Conservation (phyloP, 1,140 invertebrate genomes). For the Solenopsis invicta region DNA sequence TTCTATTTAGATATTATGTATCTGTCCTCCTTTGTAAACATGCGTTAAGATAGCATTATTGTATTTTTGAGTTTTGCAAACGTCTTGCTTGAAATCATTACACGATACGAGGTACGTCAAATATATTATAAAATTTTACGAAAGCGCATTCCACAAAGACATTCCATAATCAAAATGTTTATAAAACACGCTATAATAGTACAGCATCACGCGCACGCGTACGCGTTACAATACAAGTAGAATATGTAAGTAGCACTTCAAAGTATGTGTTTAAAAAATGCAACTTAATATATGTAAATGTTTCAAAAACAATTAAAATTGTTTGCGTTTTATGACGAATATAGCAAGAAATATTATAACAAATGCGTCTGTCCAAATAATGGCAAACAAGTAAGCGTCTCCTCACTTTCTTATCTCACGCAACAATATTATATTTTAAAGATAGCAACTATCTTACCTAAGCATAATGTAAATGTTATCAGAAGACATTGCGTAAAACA, state of each 20-base stretch:
- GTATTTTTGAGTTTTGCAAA: conserved; percentile 47
- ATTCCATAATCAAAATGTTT: conserved; percentile 79
- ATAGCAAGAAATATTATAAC: conserved; percentile 38
- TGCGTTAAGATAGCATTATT: conserved; percentile 67
- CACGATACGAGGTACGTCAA: conserved; percentile 30
- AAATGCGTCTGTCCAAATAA: conserved; percentile 51
- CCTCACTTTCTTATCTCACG: conserved; percentile 35
- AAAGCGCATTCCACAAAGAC: conserved; percentile 67
- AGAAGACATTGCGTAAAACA: conserved; percentile 79
- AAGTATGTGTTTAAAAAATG: conserved; percentile 83
- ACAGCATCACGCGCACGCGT: conserved; percentile 59
- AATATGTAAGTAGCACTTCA: conserved; percentile 82
- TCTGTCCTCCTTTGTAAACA: conserved; percentile 60
- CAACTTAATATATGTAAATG: conserved; percentile 75
- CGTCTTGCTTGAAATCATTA: conserved; percentile 66
- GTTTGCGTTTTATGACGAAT: conserved; percentile 35
- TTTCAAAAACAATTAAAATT: conserved; percentile 71
- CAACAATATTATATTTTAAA: conserved; percentile 75
- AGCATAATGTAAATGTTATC: conserved; percentile 73
- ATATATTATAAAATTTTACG: conserved; percentile 56
- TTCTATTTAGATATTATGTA: conserved; percentile 72
- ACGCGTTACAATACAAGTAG: conserved; percentile 82
- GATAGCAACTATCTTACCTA: conserved; percentile 73
- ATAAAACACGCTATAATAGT: conserved; percentile 84
- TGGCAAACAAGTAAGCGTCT: conserved; percentile 69